Evolutionary conservation across 1,140 invertebrate genomes (phyloP).

Genomic region (Reticulitermes speratus): DNA sequence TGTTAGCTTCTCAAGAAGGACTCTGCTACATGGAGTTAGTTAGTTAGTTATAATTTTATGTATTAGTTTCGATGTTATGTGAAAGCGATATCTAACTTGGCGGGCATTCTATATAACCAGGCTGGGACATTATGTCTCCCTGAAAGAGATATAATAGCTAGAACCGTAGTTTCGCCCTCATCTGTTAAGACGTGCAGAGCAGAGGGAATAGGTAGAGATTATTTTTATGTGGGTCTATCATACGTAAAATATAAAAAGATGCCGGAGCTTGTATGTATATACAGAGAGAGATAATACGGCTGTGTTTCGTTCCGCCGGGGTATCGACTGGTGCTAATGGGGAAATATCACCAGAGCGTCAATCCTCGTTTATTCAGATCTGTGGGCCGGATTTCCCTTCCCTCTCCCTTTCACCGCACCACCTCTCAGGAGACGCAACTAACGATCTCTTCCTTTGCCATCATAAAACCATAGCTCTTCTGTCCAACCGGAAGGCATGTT

Average conservation of each 20-base stretch:
- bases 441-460: slow-evolving; percentile 25
- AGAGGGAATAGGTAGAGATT: not conserved
- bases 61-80: not conserved
- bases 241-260: slow-evolving; percentile 3
- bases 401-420: not conserved
- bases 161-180: not conserved
- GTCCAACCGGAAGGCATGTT: not conserved
- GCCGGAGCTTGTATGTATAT: not conserved
- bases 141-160: not conserved
- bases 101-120: not conserved
- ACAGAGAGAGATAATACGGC: not conserved
- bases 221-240: slow-evolving; percentile 17
- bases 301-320: not conserved
- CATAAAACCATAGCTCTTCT: slow-evolving; percentile 27
- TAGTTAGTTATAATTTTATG: too few relatives aligned
- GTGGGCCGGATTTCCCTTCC: not conserved
- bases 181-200: not conserved
- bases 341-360: slow-evolving; percentile 29
- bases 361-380: slow-evolving; percentile 29
- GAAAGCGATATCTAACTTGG: not conserved
- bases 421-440: not conserved
- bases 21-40: too few relatives aligned
- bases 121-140: not conserved
- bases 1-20: too few relatives aligned
- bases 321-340: slow-evolving; percentile 28